phyloP scores from a whole-genome alignment of 1,140 invertebrate genomes.

The Platyscapa corneri region DNA sequence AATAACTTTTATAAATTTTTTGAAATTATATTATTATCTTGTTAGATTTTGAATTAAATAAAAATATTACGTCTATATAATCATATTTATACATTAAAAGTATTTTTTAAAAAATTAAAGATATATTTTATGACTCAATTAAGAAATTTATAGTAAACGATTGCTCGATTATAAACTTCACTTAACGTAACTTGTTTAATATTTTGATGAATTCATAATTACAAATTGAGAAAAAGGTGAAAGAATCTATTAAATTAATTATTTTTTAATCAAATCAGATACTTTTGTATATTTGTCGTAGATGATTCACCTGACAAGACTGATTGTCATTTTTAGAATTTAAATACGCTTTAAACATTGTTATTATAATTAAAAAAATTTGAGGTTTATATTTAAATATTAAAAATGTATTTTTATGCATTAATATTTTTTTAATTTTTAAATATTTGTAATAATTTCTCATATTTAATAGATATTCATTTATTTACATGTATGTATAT shows the following conservation, averaged over 20 bases:
- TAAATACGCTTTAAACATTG: conserved; percentile 50
- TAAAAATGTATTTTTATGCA: conserved; percentile 20
- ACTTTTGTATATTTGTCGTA: conserved; percentile 36
- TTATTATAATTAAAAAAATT: conserved; percentile 32
- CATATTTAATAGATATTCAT: conserved; percentile 14
- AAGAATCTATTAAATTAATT: conserved; percentile 43
- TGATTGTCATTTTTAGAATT: conserved; percentile 52
- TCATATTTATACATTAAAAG: conserved; percentile 21
- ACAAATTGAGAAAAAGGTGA: conserved; percentile 19
- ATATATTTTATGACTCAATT: conserved; percentile 24
- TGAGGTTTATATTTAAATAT: conserved; percentile 34
- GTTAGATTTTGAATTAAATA: conserved; percentile 1
- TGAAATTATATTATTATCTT: not conserved
- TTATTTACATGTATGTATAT: conserved; percentile 8
- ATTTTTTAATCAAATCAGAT: conserved; percentile 52
- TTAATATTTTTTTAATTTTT: conserved; percentile 39
- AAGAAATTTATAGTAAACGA: not conserved
- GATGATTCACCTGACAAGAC: conserved; percentile 48
- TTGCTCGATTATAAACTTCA: not conserved
- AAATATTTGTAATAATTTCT: conserved; percentile 7
- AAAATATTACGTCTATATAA: conserved; percentile 4
- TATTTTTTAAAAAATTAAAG: conserved; percentile 10
- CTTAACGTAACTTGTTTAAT: conserved; percentile 20
- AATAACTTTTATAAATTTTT: conserved; percentile 10
- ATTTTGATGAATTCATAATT: conserved; percentile 1